phyloP scores from a whole-genome alignment of 2,888 invertebrate genomes.

The Machimus atricapillus region DNA sequence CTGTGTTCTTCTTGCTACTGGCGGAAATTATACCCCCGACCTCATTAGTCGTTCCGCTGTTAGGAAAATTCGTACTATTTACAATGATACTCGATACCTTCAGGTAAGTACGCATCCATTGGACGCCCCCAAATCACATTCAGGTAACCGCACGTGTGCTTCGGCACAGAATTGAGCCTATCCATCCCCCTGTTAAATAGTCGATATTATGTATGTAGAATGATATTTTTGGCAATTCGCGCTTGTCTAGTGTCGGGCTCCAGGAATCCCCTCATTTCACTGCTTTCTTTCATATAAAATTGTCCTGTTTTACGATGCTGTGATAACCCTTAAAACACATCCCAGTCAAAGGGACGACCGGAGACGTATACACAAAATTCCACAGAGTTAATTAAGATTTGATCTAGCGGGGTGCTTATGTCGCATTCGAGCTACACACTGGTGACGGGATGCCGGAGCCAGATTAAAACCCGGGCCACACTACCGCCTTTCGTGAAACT shows the following conservation, averaged over 20 bases:
- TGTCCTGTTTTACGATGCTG: neutral
- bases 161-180: neutral
- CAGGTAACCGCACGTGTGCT: slow-evolving; percentile 4
- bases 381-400: slow-evolving; percentile 9
- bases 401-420: neutral
- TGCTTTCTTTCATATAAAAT: neutral
- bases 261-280: neutral
- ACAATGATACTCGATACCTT: slow-evolving; percentile 96
- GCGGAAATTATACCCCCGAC: slow-evolving; percentile 91
- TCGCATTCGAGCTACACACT: neutral
- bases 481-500: neutral
- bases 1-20: slow-evolving; percentile 94
- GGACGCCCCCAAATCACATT: slow-evolving; percentile 23
- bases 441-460: neutral
- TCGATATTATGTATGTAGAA: neutral
- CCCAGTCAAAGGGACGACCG: neutral
- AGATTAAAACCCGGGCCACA: neutral
- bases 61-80: slow-evolving; percentile 94
- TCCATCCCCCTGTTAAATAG: neutral
- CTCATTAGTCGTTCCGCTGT: slow-evolving; percentile 89
- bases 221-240: neutral
- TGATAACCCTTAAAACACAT: neutral
- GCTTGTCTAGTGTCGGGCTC: neutral
- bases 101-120: slow-evolving; percentile 70
- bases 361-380: neutral